These are phyloP conservation scores for Cephus nigrinus DNA, from an alignment of 2,888 invertebrate genomes.

Conservation along the genomic window DNA sequence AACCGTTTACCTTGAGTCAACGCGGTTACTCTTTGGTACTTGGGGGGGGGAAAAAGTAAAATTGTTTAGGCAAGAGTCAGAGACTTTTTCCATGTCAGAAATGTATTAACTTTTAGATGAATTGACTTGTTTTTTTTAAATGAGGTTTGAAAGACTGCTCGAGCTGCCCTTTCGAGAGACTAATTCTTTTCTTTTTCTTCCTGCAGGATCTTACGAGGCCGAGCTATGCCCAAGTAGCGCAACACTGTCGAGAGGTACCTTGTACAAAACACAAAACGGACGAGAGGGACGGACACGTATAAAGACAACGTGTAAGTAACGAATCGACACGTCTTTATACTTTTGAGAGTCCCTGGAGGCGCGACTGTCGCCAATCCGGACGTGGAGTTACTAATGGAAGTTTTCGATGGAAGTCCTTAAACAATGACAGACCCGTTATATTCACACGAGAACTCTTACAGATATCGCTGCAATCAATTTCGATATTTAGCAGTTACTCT, in stretches of 20 bases:
- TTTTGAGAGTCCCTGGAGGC: not conserved
- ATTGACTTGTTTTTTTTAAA: not conserved
- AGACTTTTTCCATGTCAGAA: not conserved
- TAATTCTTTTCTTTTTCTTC: constrained; percentile 22
- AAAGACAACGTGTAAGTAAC: constrained; percentile 54
- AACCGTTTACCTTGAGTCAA: not conserved
- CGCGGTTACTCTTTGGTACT: not conserved
- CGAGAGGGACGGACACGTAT: constrained; percentile 62
- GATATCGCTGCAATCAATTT: constrained; percentile 56
- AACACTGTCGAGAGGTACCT: constrained; percentile 63
- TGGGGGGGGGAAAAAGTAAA: not conserved
- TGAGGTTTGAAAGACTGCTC: not conserved
- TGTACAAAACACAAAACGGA: constrained; percentile 65
- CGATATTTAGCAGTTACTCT: constrained; percentile 57
- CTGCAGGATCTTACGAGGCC: constrained; percentile 63
- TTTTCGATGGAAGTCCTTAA: not conserved
- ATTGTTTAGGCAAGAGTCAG: not conserved
- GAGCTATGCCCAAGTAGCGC: constrained; percentile 66
- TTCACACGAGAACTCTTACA: constrained; percentile 38
- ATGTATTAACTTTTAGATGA: not conserved
- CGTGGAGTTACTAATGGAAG: not conserved
- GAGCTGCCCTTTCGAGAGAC: not conserved
- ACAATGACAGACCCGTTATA: not conserved
- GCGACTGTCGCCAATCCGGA: not conserved
- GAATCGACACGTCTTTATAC: not conserved